Percentiles rank a stretch among this genome's conserved stretches.
Evolutionary conservation across 2,888 invertebrate species (phyloP).

Genomic region (Drosophila sordidula): DNA sequence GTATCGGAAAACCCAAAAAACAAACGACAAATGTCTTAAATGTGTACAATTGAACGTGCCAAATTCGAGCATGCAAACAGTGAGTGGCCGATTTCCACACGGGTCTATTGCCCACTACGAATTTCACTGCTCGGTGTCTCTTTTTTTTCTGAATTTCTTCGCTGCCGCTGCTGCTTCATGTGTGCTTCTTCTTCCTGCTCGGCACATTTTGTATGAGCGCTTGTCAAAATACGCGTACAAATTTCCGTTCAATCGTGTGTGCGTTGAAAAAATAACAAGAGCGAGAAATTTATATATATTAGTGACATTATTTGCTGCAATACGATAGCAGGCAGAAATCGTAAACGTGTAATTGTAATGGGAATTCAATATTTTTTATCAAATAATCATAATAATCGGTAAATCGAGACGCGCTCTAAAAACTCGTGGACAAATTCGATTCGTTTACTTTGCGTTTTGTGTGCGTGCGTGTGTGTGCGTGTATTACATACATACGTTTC

Average conservation of each 20-base stretch:
- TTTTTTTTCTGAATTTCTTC: constrained; percentile 67
- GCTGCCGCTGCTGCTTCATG: constrained; percentile 46
- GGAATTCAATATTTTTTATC: neutral
- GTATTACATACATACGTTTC: constrained; percentile 35
- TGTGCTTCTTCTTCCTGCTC: constrained; percentile 74
- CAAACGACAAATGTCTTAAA: neutral
- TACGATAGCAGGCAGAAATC: neutral
- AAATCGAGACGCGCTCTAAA: constrained; percentile 52
- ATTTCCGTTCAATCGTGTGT: constrained; percentile 59
- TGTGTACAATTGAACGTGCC: constrained; percentile 11
- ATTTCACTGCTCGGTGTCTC: constrained; percentile 62
- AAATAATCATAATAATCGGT: constrained; percentile 30
- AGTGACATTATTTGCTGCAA: neutral
- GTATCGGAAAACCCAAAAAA: too few species aligned
- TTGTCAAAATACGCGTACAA: constrained; percentile 78
- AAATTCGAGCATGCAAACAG: constrained; percentile 21
- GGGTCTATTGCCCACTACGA: constrained; percentile 41
- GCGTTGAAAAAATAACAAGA: constrained; percentile 54
- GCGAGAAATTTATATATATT: constrained; percentile 9
- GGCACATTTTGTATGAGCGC: constrained; percentile 79
- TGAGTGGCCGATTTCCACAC: constrained; percentile 55
- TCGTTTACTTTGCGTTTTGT: constrained; percentile 55
- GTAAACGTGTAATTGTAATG: constrained; percentile 1
- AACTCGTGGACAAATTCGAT: constrained; percentile 67
- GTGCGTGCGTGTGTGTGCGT: constrained; percentile 18